Evolutionary conservation across 2,888 invertebrate genomes (phyloP).

Genomic region (Embidobia sp.): DNA sequence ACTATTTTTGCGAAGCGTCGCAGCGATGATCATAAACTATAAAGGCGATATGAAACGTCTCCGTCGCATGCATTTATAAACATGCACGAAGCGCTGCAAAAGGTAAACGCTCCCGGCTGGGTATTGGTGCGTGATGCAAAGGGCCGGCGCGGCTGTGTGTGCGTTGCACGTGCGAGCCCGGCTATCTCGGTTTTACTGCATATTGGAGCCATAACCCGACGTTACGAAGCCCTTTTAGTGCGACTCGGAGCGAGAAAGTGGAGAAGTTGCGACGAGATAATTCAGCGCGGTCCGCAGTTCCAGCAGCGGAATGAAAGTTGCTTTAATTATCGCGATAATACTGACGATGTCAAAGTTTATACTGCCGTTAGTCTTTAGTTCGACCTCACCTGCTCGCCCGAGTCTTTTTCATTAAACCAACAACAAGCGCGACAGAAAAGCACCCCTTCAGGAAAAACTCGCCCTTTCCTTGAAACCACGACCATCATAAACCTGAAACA

Average conservation of each 20-base stretch:
- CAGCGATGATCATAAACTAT: too few species aligned
- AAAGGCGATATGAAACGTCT: too few species aligned
- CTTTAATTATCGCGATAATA: slow-evolving; percentile 68
- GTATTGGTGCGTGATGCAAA: slow-evolving; percentile 35
- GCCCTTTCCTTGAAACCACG: too few species aligned
- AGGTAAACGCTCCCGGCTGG: slow-evolving; percentile 22
- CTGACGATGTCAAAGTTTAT: slow-evolving; percentile 65
- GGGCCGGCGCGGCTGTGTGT: too few species aligned
- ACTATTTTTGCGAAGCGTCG: too few species aligned
- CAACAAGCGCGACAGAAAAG: slow-evolving; percentile 1
- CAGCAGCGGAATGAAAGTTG: slow-evolving; percentile 51
- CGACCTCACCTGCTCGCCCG: slow-evolving; percentile 8
- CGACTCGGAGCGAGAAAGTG: slow-evolving; percentile 69
- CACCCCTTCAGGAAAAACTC: background rate
- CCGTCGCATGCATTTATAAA: too few species aligned
- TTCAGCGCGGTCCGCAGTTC: slow-evolving; percentile 58
- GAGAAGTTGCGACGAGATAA: slow-evolving; percentile 66
- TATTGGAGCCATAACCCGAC: slow-evolving; percentile 75
- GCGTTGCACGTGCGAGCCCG: slow-evolving; percentile 50
- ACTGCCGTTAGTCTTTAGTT: slow-evolving; percentile 43
- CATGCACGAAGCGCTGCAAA: slow-evolving; percentile 29
- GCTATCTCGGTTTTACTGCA: slow-evolving; percentile 75
- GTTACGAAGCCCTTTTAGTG: slow-evolving; percentile 73
- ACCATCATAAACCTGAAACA: too few species aligned
- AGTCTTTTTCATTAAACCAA: slow-evolving; percentile 11